These are phyloP conservation scores for Nerophis lumbriciformis DNA, from an alignment of 2,113 vertebrate genomes.

Conservation along the genomic window DNA sequence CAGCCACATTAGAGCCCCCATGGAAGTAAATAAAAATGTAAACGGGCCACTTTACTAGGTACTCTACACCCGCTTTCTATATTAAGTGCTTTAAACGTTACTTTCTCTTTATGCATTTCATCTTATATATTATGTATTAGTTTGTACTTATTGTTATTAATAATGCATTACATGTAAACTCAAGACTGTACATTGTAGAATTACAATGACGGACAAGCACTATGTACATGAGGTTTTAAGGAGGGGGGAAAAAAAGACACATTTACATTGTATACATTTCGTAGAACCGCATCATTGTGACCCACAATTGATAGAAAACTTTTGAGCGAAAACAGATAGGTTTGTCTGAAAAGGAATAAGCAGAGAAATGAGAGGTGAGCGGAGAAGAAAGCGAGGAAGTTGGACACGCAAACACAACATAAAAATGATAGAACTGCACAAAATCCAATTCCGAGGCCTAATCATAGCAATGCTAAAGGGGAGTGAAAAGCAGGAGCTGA, in stretches of 20 bases:
- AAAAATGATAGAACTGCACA: constrained; percentile 33
- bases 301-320: constrained; percentile 23
- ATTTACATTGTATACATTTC: constrained; percentile 1
- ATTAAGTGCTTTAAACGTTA: constrained; percentile 17
- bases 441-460: constrained; percentile 55
- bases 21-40: constrained; percentile 9
- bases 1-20: neutral
- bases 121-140: constrained; percentile 11
- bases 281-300: constrained; percentile 9
- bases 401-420: constrained; percentile 39
- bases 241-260: neutral
- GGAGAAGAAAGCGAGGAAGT: neutral
- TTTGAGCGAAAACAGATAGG: constrained; percentile 25
- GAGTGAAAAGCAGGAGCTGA: constrained; percentile 40
- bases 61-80: neutral
- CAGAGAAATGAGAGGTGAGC: constrained; percentile 17
- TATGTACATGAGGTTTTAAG: neutral
- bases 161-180: neutral
- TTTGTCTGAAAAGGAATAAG: constrained; percentile 8
- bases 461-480: constrained; percentile 37
- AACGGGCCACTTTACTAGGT: neutral
- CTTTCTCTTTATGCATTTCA: constrained; percentile 9
- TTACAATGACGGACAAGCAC: neutral
- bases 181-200: neutral
- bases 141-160: neutral